phyloP scores from a whole-genome alignment of 2,888 invertebrate genomes.

The Ectobius pallidus region DNA sequence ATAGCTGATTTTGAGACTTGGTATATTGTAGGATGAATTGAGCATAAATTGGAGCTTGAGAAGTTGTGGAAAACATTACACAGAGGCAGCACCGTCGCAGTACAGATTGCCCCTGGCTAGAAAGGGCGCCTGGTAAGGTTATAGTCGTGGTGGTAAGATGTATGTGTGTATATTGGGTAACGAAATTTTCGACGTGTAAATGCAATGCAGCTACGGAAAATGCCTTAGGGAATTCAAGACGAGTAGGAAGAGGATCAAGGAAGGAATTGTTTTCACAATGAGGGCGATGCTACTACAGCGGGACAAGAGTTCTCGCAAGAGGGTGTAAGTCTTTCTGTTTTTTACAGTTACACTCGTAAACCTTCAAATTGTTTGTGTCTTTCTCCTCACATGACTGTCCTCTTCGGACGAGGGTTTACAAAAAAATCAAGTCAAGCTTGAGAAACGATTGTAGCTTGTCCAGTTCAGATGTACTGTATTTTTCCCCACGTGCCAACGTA shows the following conservation, averaged over 20 bases:
- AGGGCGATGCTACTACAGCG: neutral
- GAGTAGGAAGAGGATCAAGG: neutral
- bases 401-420: neutral
- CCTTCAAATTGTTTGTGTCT: neutral
- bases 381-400: neutral
- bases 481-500: too few relatives aligned
- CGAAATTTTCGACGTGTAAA: conserved; percentile 25
- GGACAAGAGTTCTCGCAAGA: neutral
- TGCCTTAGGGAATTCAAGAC: neutral
- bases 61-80: conserved; percentile 31
- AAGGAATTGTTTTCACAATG: conserved; percentile 21
- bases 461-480: too few relatives aligned
- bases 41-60: conserved; percentile 27
- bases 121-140: neutral
- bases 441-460: too few relatives aligned
- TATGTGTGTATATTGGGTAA: conserved; percentile 22
- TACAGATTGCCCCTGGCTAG: neutral
- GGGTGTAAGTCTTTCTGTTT: neutral
- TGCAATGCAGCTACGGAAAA: neutral
- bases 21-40: conserved; percentile 24
- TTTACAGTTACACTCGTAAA: too few relatives aligned
- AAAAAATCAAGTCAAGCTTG: neutral
- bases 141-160: conserved; percentile 7
- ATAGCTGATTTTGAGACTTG: conserved; percentile 26
- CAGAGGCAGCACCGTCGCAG: neutral